These are phyloP conservation scores for Papilio polyxenes DNA, from an alignment of 1,140 invertebrate species.

Conservation along the genomic window DNA sequence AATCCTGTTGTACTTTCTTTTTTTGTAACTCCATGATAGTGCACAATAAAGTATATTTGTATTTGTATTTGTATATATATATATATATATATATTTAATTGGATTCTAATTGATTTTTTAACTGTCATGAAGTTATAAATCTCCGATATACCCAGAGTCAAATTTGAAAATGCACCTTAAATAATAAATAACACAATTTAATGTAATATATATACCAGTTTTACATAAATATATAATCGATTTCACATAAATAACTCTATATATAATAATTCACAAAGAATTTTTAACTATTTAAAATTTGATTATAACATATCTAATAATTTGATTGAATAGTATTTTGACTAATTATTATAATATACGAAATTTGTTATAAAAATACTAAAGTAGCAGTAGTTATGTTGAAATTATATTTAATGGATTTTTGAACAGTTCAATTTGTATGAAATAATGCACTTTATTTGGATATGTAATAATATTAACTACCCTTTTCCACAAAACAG, in stretches of 20 bases:
- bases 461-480: no score
- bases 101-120: not conserved
- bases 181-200: no score
- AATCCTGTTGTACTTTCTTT: no score
- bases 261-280: not conserved
- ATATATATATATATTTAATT: not conserved
- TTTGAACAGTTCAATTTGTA: no score
- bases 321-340: not conserved
- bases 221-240: not conserved
- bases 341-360: not conserved
- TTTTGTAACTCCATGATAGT: no score
- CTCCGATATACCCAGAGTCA: not conserved
- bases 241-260: not conserved
- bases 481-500: no score
- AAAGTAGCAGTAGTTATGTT: not conserved
- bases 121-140: not conserved
- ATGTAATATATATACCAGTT: not conserved
- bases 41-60: no score
- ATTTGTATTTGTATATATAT: no score
- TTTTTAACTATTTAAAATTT: not conserved
- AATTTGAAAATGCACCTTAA: not conserved
- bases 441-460: not conserved
- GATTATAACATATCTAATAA: not conserved
- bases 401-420: not conserved
- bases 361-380: not conserved